A percentile compares a stretch with the other conserved stretches of the same genome.
These are phyloP conservation scores for Archaeoteleia sp. DNA, from an alignment of 2,888 invertebrate genomes.

Conservation along the genomic window DNA sequence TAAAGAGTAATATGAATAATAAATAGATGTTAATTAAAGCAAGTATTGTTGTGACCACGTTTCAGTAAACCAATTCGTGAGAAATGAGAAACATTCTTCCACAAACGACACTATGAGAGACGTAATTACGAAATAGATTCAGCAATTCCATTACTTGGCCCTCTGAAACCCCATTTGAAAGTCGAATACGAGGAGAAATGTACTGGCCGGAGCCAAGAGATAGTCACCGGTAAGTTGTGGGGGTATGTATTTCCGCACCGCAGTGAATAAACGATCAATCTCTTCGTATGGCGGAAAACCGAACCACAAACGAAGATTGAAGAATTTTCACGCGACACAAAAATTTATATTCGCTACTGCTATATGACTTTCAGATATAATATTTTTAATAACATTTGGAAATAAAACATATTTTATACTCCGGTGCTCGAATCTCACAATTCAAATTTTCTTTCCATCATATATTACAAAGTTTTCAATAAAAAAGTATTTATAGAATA, in stretches of 20 bases:
- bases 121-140: slow-evolving; percentile 51
- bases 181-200: slow-evolving; percentile 32
- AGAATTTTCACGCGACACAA: too few relatives aligned
- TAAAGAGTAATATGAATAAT: slow-evolving; percentile 24
- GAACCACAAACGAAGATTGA: slow-evolving; percentile 11
- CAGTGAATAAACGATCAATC: slow-evolving; percentile 39
- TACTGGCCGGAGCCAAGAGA: slow-evolving; percentile 29
- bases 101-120: slow-evolving; percentile 27
- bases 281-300: slow-evolving; percentile 11
- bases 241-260: slow-evolving; percentile 40
- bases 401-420: too few relatives aligned
- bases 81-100: not conserved
- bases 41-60: slow-evolving; percentile 20
- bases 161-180: slow-evolving; percentile 42
- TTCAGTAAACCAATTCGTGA: slow-evolving; percentile 27
- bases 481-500: too few relatives aligned
- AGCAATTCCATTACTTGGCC: slow-evolving; percentile 48
- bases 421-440: too few relatives aligned
- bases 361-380: too few relatives aligned
- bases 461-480: too few relatives aligned
- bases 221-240: slow-evolving; percentile 38
- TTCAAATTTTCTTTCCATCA: too few relatives aligned
- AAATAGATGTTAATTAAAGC: slow-evolving; percentile 31
- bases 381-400: too few relatives aligned
- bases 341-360: too few relatives aligned